A percentile compares a stretch with the other conserved stretches of the same genome.
Conservation (phyloP, 2,113 vertebrate genomes). For the Ameiurus melas region DNA sequence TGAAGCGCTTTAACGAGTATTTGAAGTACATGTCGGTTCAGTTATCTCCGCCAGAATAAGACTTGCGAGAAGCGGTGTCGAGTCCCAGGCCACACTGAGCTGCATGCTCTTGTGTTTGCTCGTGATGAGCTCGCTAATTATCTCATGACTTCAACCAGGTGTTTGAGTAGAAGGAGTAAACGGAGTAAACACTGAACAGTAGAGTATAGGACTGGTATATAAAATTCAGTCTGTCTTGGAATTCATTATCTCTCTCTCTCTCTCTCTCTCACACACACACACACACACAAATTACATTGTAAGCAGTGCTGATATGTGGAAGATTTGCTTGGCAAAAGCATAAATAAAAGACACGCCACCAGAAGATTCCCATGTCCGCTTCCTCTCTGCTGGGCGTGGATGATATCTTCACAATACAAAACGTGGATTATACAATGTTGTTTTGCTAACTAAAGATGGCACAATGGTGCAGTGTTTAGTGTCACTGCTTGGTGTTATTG, state of each 20-base stretch:
- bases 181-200: not conserved
- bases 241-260: not conserved
- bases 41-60: not conserved
- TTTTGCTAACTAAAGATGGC: not conserved
- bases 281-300: slow-evolving; percentile 18
- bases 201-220: not conserved
- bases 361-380: not conserved
- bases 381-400: not conserved
- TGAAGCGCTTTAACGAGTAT: not conserved
- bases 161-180: slow-evolving; percentile 1
- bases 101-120: not conserved
- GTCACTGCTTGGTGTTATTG: not conserved
- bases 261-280: not conserved
- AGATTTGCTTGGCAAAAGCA: slow-evolving; percentile 37
- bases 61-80: not conserved
- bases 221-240: slow-evolving; percentile 7
- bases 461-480: not conserved
- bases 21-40: not conserved
- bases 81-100: not conserved
- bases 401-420: not conserved
- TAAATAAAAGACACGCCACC: slow-evolving; percentile 45
- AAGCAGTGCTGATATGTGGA: slow-evolving; percentile 27
- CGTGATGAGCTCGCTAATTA: slow-evolving; percentile 34
- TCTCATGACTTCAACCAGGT: slow-evolving; percentile 22
- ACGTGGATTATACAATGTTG: not conserved